Evolutionary conservation across 1,140 invertebrate genomes (phyloP), one percentile per base, ranked within the genome.

Genomic region (Aphaenogaster ashmeadi): DNA sequence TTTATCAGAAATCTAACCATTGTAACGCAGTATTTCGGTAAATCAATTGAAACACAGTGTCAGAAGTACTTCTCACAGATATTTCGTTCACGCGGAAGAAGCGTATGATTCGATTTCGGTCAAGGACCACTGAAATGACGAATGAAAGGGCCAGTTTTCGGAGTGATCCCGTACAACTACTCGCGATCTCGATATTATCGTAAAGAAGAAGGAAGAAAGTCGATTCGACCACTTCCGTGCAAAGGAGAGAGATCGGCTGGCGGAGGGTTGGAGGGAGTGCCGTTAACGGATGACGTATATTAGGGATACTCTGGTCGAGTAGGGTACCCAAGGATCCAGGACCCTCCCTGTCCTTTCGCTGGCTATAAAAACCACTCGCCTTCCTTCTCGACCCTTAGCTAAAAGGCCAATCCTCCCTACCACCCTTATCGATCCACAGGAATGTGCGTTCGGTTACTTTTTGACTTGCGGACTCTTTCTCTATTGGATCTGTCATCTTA

Each of bases 361-460:
- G 92, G 91, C 95, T 95, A 95, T 95, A 95, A 95, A 95, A 95
- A 95, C 95, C 95, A 95, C 94, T 95, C 94, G 95, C 92, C 93
- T 94, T 94, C 92, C 92, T 93, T 87, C 92, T 94, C 94, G 93
- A 95, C 94, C 94, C 95, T 95, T 93, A 92, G 90, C 92, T 94
- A 95, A 95, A 95, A 95, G 94, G 94, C 94, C 94, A 95, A 95
- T 95, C 92, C 88, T 77, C 77, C 92, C 91, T 87, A 83, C 89
- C 88, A 87, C 87, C 77, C 88, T 88, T 94, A 94, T 93, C 93
- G 93, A 91, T 91, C 90, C 86, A 62, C 77, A 64, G 80, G 15
- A 90, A 85, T 89, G 88, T 64, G 67, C 86, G 72, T 87, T 93
- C 74, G 66, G 66, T 74, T 91, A 89, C 86, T 84, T 89, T 87